Conservation (phyloP, 2,888 invertebrate species). For the Pristionchus exspectatus region DNA sequence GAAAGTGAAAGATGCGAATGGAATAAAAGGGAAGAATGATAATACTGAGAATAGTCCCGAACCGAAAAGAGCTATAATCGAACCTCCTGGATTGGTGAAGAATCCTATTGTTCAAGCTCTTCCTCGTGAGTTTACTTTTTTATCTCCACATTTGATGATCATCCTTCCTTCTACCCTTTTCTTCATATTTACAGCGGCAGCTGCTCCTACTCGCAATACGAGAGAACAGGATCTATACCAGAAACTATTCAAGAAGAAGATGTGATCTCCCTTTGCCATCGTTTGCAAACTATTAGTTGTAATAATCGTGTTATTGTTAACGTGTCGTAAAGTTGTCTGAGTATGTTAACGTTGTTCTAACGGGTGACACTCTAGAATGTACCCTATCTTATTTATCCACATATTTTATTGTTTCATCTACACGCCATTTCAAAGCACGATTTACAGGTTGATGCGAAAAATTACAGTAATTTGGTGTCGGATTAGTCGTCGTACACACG, state of each 20-base stretch:
- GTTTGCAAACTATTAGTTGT: background rate
- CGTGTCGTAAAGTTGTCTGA: background rate
- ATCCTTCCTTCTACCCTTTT: background rate
- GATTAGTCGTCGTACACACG: too few relatives aligned
- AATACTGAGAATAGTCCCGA: background rate
- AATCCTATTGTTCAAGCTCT: background rate
- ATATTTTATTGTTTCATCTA: background rate
- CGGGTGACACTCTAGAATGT: background rate
- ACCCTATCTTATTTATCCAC: background rate
- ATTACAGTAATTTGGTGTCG: too few relatives aligned
- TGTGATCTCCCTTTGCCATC: background rate
- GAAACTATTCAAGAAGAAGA: constrained; percentile 28
- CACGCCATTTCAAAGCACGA: too few relatives aligned
- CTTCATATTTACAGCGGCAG: background rate
- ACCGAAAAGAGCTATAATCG: background rate
- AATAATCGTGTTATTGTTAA: background rate
- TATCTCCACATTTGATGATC: background rate
- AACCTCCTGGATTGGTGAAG: background rate
- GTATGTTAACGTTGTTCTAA: background rate
- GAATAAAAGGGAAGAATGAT: background rate
- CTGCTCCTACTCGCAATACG: background rate
- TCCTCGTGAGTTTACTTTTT: background rate
- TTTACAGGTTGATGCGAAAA: too few relatives aligned
- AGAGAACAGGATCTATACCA: background rate
- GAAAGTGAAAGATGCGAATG: background rate